phyloP scores from a whole-genome alignment of 2,888 invertebrate species.

The Agrilus mali region DNA sequence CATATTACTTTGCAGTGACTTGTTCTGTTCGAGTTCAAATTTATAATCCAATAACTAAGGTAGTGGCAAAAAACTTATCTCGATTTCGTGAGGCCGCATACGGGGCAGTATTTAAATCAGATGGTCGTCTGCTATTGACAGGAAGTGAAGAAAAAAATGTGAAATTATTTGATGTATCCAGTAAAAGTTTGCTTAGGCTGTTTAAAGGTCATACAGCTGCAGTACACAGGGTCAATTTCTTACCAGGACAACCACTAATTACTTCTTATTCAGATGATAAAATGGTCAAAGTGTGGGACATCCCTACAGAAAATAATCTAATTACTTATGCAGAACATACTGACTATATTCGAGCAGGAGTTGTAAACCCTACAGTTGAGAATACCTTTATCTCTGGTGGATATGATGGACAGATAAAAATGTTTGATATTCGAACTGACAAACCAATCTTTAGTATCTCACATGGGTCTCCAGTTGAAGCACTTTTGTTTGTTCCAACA shows the following conservation, averaged over 20 bases:
- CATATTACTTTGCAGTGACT: constrained; percentile 85
- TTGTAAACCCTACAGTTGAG: constrained; percentile 60
- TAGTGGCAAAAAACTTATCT: constrained; percentile 69
- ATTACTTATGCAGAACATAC: constrained; percentile 52
- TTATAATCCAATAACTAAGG: constrained; percentile 76
- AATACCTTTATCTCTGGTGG: constrained; percentile 73
- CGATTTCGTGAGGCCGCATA: constrained; percentile 73
- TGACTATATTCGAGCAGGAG: constrained; percentile 79
- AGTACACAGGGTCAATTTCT: constrained; percentile 73
- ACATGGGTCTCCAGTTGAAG: constrained; percentile 85
- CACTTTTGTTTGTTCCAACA: constrained; percentile 73
- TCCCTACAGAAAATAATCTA: constrained; percentile 66
- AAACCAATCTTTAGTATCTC: constrained; percentile 60
- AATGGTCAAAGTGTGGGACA: constrained; percentile 79
- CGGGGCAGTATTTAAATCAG: constrained; percentile 71
- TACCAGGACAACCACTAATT: constrained; percentile 63
- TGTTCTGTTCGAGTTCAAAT: constrained; percentile 80
- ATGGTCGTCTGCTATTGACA: constrained; percentile 72
- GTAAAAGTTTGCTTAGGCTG: constrained; percentile 67
- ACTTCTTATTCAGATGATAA: constrained; percentile 89
- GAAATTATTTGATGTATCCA: constrained; percentile 77
- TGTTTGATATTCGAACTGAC: constrained; percentile 74
- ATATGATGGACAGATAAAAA: constrained; percentile 77
- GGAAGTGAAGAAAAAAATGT: constrained; percentile 84
- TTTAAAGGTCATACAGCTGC: constrained; percentile 75